phyloP scores from a whole-genome alignment of 2,113 vertebrate species.

The Laticauda colubrina region DNA sequence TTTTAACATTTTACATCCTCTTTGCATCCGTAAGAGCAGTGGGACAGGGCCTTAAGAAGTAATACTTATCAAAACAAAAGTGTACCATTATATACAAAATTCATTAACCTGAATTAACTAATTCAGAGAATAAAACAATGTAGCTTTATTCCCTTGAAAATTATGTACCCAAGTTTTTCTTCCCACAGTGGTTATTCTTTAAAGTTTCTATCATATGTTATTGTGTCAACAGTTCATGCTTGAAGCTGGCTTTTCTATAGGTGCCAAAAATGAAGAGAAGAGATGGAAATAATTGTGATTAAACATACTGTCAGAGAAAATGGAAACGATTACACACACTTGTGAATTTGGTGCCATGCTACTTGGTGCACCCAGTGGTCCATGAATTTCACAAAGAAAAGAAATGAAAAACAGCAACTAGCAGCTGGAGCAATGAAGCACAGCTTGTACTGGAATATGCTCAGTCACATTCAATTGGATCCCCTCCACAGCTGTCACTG shows the following conservation, averaged over 20 bases:
- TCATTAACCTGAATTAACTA: neutral
- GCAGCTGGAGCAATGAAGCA: neutral
- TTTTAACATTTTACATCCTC: too few relatives aligned
- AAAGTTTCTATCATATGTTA: conserved; percentile 39
- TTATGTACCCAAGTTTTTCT: neutral
- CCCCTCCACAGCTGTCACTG: conserved; percentile 8
- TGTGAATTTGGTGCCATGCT: neutral
- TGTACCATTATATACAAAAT: neutral
- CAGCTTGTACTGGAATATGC: fast-evolving
- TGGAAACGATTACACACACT: neutral
- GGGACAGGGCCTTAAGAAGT: neutral
- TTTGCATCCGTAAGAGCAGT: too few relatives aligned
- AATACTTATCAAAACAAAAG: neutral
- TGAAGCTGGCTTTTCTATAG: neutral
- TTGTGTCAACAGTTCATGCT: conserved; percentile 33
- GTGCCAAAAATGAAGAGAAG: neutral
- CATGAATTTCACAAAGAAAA: fast-evolving
- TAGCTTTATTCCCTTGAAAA: neutral
- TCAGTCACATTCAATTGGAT: neutral
- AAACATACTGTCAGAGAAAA: conserved; percentile 30
- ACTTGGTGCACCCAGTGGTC: neutral
- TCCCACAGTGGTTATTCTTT: neutral
- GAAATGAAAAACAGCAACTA: fast-evolving
- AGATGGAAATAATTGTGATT: conserved; percentile 29
- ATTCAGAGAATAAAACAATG: neutral